These are phyloP conservation scores for Chionomys nivalis DNA, from an alignment of 2,113 vertebrate species.

Conservation along the genomic window DNA sequence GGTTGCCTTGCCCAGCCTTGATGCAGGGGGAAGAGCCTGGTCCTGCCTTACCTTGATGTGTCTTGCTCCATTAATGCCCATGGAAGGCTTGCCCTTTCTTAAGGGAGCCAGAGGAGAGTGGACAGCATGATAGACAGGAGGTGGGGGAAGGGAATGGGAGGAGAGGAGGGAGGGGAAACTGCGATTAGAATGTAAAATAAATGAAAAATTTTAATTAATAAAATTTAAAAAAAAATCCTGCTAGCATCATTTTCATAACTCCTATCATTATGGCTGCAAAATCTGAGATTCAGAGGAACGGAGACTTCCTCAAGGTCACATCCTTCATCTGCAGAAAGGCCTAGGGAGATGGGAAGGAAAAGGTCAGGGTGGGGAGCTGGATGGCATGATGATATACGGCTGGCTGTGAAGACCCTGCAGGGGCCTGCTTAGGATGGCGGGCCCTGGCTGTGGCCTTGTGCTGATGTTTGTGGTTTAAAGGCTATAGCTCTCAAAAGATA, in stretches of 20 bases:
- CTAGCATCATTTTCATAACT: background rate
- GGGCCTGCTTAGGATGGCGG: fast-evolving
- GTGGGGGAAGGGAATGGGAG: no score
- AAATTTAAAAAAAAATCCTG: no score
- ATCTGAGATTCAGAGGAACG: background rate
- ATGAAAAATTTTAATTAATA: no score
- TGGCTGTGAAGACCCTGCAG: background rate
- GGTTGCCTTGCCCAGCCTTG: no score
- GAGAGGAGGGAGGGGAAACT: no score
- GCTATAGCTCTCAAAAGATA: background rate
- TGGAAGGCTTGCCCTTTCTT: no score
- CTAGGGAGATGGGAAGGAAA: background rate
- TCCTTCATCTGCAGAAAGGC: constrained; percentile 9
- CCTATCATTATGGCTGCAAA: background rate
- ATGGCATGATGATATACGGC: background rate
- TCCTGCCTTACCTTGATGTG: no score
- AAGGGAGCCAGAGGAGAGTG: no score
- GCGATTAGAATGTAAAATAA: no score
- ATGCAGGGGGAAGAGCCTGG: no score
- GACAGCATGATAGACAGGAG: no score
- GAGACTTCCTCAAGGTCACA: constrained; percentile 50
- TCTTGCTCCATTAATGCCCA: no score
- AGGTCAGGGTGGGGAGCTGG: background rate
- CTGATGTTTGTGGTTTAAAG: background rate
- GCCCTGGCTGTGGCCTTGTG: background rate